A percentile compares a stretch with the other conserved stretches of the same genome.
Evolutionary conservation across 2,797 vertebrate genomes (phyloP).

Genomic region (Babyrousa celebensis): DNA sequence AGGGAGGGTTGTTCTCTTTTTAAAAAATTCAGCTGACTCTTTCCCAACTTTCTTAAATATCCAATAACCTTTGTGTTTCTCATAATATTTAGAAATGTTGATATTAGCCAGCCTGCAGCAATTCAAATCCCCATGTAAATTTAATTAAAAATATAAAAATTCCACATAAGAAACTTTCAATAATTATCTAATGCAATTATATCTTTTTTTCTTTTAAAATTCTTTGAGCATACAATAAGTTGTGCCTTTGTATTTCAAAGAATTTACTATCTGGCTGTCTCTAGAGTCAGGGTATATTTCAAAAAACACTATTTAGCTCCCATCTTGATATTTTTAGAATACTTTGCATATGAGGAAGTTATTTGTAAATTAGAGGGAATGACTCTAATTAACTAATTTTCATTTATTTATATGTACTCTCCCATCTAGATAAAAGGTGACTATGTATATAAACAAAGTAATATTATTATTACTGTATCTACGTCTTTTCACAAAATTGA

Average conservation of each 20-base stretch:
- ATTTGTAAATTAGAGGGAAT: not conserved
- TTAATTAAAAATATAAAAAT: not conserved
- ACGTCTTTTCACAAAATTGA: constrained; percentile 37
- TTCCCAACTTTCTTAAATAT: not conserved
- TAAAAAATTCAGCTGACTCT: not conserved
- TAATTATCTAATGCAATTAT: not conserved
- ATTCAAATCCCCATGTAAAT: not conserved
- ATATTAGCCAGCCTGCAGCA: not conserved
- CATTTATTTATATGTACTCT: not conserved
- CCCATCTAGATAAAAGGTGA: not conserved
- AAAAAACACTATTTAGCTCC: constrained; percentile 21
- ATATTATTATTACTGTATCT: not conserved
- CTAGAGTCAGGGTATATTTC: not conserved
- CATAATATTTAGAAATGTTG: constrained; percentile 10
- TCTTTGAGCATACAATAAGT: not conserved
- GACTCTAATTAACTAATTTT: not conserved
- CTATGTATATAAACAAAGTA: not conserved
- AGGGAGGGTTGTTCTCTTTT: not conserved
- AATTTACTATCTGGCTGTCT: not conserved
- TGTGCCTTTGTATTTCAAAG: not conserved
- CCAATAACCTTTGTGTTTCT: not conserved
- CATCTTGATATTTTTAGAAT: constrained; percentile 1
- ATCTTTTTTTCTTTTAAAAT: not conserved
- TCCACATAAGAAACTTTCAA: not conserved
- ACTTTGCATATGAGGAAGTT: not conserved